Evolutionary conservation across 2,888 invertebrate species (phyloP).

Genomic region (Cataglyphis livida): DNA sequence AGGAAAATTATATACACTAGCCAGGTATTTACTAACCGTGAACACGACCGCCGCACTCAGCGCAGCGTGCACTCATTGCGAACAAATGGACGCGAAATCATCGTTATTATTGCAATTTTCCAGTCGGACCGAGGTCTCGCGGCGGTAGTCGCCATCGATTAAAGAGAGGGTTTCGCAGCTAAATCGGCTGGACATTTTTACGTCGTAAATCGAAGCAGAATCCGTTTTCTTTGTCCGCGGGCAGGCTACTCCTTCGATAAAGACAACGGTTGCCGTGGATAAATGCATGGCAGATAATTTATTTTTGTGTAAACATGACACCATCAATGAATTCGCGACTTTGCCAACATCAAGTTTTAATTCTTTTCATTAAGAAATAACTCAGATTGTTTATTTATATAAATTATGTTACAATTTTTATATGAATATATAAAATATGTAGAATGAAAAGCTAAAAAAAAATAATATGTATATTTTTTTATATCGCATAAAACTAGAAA

Average conservation of each 20-base stretch:
- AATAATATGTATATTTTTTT: neutral
- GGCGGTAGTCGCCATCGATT: constrained; percentile 45
- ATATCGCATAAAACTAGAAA: neutral
- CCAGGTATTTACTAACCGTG: constrained; percentile 55
- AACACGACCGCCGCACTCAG: constrained; percentile 46
- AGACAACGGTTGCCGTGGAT: constrained; percentile 15
- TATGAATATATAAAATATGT: neutral
- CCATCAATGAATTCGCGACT: neutral
- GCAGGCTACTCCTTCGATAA: constrained; percentile 42
- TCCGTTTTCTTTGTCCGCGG: constrained; percentile 56
- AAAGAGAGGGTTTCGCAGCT: constrained; percentile 27
- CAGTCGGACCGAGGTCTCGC: constrained; percentile 52
- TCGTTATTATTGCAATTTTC: constrained; percentile 68
- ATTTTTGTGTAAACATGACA: neutral
- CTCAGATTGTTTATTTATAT: neutral
- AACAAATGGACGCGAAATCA: constrained; percentile 66
- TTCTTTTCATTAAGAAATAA: neutral
- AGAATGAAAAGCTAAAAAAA: neutral
- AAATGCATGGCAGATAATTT: constrained; percentile 18
- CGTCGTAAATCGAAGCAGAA: constrained; percentile 41
- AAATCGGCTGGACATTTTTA: constrained; percentile 54
- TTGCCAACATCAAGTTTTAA: neutral
- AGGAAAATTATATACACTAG: constrained; percentile 53
- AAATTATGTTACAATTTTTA: neutral
- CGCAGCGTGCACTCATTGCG: constrained; percentile 56